Conservation (phyloP, 2,888 invertebrate species). For the Melanostoma mellinum region DNA sequence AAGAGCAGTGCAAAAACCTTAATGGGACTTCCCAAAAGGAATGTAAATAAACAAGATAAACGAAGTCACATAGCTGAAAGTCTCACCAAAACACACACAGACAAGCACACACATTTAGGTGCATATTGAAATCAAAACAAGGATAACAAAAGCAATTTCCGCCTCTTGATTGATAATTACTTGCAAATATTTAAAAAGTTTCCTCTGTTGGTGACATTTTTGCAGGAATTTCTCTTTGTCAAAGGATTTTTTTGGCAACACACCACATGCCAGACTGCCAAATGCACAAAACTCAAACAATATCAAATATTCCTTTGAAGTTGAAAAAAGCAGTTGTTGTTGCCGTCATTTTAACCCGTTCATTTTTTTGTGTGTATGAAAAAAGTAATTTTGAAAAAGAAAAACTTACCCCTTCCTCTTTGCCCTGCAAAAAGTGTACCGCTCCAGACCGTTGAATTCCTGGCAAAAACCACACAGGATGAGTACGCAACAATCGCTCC, state of each 20-base stretch:
- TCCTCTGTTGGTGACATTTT: slow-evolving; percentile 54
- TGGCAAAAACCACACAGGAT: slow-evolving; percentile 97
- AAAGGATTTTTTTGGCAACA: slow-evolving; percentile 53
- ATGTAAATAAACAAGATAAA: slow-evolving; percentile 34
- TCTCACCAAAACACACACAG: slow-evolving; percentile 3
- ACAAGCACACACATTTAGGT: neutral
- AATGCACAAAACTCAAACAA: slow-evolving; percentile 46
- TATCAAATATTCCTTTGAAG: slow-evolving; percentile 58
- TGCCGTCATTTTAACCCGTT: neutral
- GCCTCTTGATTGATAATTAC: slow-evolving; percentile 66
- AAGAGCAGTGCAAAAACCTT: slow-evolving; percentile 32
- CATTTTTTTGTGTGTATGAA: slow-evolving; percentile 25
- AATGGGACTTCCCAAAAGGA: slow-evolving; percentile 36
- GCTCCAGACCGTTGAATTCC: slow-evolving; percentile 96
- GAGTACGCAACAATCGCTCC: slow-evolving; percentile 94
- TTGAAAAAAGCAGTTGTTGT: slow-evolving; percentile 51
- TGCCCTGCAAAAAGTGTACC: slow-evolving; percentile 95
- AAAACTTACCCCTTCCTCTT: slow-evolving; percentile 92
- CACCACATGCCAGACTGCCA: slow-evolving; percentile 62
- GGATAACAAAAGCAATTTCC: slow-evolving; percentile 63
- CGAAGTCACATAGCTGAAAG: neutral
- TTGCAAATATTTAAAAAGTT: slow-evolving; percentile 48
- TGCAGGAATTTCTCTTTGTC: slow-evolving; percentile 36
- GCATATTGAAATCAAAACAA: neutral
- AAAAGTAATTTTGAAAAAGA: slow-evolving; percentile 17